Evolutionary conservation across 2,113 vertebrate genomes (phyloP), one percentile per base, ranked within the genome.

Genomic region (Pteropus alecto): DNA sequence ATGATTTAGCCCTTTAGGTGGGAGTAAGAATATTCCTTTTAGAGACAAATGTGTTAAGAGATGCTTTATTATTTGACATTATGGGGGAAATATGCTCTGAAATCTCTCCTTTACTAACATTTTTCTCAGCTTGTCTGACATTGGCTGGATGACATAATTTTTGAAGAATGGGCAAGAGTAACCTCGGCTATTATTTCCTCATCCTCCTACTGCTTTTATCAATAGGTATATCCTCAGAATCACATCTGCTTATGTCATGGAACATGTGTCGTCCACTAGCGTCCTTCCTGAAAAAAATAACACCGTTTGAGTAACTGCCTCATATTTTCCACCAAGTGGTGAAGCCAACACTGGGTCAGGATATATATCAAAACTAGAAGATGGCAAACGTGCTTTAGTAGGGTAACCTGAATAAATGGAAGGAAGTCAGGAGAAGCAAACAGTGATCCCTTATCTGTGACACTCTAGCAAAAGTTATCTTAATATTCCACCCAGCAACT

Each of bases 101-200:
- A 95, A 77, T 70, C 2, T 81, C 51, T 81, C 19, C 51, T 84
- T 89, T 54, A 16, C 48, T 67, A 46, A 35, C 14, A 77, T 81
- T 54, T 87, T 90, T 63, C 61, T 38, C 26, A 65, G 3, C 13
- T 83, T 84, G 38, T 46, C 71, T 90, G 70, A 90, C 84, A 84
- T 67, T 35, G 33, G 67, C 92, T 28, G 24, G 46, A 68, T 93
- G 77, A 71, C 41, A 85, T 93, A 87, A 73, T 85, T 96, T 95
- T 87, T 78, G 73, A 94, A 74, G 77, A 68, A 19, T 21, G 15
- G 11, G 30, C 0, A 1, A 85, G 43, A n/a, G 67, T 65, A 30
- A 68, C 22, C 13, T 92, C 33, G 35, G 14, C 54, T 83, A 38
- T 73, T 56, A 38, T 76, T 58, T 93, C 73, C 82, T 84, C 21